Evolutionary conservation across 1,140 invertebrate genomes (phyloP).

Genomic region (Propsilocerus akamusi): DNA sequence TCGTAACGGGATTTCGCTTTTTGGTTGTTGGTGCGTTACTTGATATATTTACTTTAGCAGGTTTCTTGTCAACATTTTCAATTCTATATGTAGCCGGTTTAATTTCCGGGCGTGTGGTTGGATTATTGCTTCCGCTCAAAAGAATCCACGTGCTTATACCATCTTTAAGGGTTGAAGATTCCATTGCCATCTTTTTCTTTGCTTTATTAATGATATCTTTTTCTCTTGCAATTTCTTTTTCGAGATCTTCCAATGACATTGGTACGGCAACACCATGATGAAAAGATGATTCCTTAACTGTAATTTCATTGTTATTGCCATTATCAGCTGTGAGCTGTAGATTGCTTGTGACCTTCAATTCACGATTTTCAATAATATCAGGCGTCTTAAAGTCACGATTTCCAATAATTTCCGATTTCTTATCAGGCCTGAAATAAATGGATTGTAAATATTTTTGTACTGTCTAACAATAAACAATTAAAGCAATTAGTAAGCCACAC

Average conservation of each 20-base stretch:
- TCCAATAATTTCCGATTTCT: too few species aligned
- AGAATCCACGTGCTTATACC: conserved; percentile 58
- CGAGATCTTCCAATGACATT: conserved; percentile 29
- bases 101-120: conserved; percentile 21
- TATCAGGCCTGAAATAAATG: too few species aligned
- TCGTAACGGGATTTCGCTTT: conserved; percentile 10
- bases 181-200: conserved; percentile 18
- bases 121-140: conserved; percentile 31
- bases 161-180: conserved; percentile 37
- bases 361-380: background rate
- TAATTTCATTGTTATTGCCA: background rate
- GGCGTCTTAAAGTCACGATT: too few species aligned
- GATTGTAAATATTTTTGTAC: too few species aligned
- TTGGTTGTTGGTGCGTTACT: conserved; percentile 16
- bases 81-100: conserved; percentile 7
- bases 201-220: conserved; percentile 2
- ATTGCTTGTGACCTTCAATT: background rate
- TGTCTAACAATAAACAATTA: too few species aligned
- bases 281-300: conserved; percentile 24
- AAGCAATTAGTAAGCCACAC: too few species aligned
- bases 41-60: conserved; percentile 12
- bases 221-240: conserved; percentile 20
- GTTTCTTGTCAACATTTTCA: conserved; percentile 8
- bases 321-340: background rate
- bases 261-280: conserved; percentile 37